Conservation (phyloP, 2,888 invertebrate genomes). For the Onthophagus sagittarius region DNA sequence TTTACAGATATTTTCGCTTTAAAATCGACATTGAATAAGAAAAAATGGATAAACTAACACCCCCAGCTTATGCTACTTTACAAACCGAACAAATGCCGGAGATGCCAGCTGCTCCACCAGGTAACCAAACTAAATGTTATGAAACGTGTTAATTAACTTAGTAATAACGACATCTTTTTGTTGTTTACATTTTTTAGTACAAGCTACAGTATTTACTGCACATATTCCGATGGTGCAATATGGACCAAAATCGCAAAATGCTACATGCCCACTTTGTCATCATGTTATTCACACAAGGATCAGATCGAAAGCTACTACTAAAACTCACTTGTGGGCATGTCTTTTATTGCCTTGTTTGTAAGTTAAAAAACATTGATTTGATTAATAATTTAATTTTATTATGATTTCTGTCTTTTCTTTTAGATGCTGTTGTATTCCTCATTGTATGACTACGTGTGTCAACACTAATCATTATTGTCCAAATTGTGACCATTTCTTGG, state of each 20-base stretch:
- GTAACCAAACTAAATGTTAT: too few species aligned
- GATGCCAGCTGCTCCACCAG: too few species aligned
- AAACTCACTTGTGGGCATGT: conserved; percentile 46
- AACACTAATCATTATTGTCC: conserved; percentile 51
- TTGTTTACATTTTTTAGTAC: not conserved
- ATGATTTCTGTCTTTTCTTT: conserved; percentile 24
- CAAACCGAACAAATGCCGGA: too few species aligned
- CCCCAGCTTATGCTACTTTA: too few species aligned
- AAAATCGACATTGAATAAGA: too few species aligned
- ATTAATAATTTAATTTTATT: not conserved
- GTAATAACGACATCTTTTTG: not conserved
- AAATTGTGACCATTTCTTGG: conserved; percentile 47
- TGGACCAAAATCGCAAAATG: conserved; percentile 38
- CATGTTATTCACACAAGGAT: conserved; percentile 39
- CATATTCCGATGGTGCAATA: conserved; percentile 23
- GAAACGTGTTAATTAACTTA: not conserved
- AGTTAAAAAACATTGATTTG: conserved; percentile 11
- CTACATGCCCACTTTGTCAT: conserved; percentile 44
- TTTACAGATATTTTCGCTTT: too few species aligned
- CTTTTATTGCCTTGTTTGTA: conserved; percentile 44
- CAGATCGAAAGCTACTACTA: conserved; percentile 39
- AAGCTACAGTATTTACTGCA: not conserved
- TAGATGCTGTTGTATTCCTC: conserved; percentile 48
- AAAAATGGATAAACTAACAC: too few species aligned
- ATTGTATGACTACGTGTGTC: conserved; percentile 50